phyloP scores from a whole-genome alignment of 2,113 vertebrate species.

The Pogona vitticeps region DNA sequence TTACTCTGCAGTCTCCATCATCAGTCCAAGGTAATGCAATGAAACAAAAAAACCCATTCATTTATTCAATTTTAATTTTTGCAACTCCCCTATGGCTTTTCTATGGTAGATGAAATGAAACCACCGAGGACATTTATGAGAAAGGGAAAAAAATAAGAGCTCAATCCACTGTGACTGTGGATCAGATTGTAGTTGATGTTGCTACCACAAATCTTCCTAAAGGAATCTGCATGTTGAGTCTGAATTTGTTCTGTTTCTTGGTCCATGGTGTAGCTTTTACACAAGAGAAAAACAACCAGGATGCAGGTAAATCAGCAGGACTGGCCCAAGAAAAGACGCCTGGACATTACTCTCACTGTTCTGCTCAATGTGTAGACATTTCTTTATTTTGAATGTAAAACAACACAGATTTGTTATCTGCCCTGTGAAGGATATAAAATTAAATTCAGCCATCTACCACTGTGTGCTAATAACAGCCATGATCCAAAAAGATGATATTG shows the following conservation, averaged over 20 bases:
- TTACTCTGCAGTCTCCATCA: rapidly evolving
- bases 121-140: neutral
- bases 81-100: constrained; percentile 27
- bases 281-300: neutral
- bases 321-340: neutral
- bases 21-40: neutral
- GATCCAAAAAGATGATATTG: neutral
- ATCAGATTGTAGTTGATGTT: neutral
- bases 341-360: neutral
- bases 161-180: neutral
- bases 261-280: neutral
- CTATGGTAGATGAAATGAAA: neutral
- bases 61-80: constrained; percentile 9
- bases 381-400: neutral
- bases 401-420: too few relatives aligned
- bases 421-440: too few relatives aligned
- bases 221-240: neutral
- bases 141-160: neutral
- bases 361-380: neutral
- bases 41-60: neutral
- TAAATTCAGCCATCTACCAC: too few relatives aligned
- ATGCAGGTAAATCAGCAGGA: neutral
- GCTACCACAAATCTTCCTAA: neutral
- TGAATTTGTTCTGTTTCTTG: neutral
- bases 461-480: neutral